Evolutionary conservation across 2,797 vertebrate genomes (phyloP).

Genomic region (Myiotriccus ornatus): DNA sequence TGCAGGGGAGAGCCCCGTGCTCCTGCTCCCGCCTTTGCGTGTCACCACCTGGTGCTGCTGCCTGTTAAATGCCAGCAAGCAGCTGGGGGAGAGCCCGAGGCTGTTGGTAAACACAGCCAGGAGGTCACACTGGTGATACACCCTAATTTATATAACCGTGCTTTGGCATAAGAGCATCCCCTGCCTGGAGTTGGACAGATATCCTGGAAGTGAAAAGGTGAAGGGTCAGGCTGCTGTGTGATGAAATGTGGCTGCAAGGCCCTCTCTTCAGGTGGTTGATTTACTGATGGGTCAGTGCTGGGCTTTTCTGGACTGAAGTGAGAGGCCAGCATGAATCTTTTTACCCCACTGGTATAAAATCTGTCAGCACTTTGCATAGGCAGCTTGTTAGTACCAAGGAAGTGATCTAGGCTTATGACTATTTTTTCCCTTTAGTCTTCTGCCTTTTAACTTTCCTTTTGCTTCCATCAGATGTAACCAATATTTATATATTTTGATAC

Average conservation of each 20-base stretch:
- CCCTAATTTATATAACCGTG: accelerated
- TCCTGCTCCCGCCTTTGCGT: neutral
- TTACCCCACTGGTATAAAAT: neutral
- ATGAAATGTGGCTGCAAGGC: neutral
- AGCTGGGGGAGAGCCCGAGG: accelerated
- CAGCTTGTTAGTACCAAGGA: neutral
- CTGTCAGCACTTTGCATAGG: neutral
- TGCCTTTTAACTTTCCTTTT: neutral
- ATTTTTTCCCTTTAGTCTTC: neutral
- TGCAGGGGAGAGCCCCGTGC: neutral
- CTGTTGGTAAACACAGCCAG: neutral
- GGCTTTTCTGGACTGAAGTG: neutral
- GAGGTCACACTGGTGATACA: accelerated
- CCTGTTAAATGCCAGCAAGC: accelerated
- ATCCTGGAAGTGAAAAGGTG: too few relatives aligned
- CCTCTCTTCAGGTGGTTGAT: neutral
- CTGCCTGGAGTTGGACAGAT: neutral
- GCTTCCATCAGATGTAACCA: neutral
- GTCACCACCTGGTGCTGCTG: neutral
- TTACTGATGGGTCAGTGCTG: neutral
- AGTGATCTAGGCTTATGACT: neutral
- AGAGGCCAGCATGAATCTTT: neutral
- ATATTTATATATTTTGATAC: neutral
- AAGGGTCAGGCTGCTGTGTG: neutral
- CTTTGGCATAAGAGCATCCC: accelerated